Percentiles rank a stretch among this genome's conserved stretches.
These are phyloP conservation scores for Drosophila eohydei DNA, from an alignment of 2,888 invertebrate species.

Conservation along the genomic window DNA sequence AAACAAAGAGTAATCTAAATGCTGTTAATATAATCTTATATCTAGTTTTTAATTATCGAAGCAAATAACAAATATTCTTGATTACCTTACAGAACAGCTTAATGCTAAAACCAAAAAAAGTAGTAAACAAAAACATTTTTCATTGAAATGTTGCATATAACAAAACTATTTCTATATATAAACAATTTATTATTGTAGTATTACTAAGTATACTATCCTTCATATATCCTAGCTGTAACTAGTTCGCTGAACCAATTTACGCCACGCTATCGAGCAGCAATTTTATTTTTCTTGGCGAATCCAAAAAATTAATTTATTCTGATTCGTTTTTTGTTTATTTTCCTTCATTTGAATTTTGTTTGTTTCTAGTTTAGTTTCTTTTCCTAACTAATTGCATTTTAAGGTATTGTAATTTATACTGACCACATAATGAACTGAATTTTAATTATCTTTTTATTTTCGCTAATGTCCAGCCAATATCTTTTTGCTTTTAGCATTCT, in stretches of 20 bases:
- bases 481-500: not conserved
- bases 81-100: slow-evolving; percentile 4
- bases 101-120: too few species aligned
- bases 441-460: not conserved
- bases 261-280: not conserved
- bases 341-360: not conserved
- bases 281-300: not conserved
- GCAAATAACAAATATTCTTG: not conserved
- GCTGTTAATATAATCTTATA: slow-evolving; percentile 3
- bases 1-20: slow-evolving; percentile 8
- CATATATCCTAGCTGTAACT: not conserved
- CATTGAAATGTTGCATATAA: too few species aligned
- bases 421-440: not conserved
- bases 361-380: not conserved
- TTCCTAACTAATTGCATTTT: not conserved
- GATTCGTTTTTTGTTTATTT: not conserved
- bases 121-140: too few species aligned
- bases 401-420: slow-evolving; percentile 1
- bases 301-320: not conserved
- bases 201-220: not conserved
- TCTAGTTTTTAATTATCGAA: slow-evolving; percentile 19
- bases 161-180: too few species aligned
- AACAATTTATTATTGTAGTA: not conserved
- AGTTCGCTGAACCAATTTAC: slow-evolving; percentile 1
- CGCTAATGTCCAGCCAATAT: not conserved